These are phyloP conservation scores for Drosophila trapezifrons DNA, from an alignment of 1,140 invertebrate genomes.

Conservation along the genomic window DNA sequence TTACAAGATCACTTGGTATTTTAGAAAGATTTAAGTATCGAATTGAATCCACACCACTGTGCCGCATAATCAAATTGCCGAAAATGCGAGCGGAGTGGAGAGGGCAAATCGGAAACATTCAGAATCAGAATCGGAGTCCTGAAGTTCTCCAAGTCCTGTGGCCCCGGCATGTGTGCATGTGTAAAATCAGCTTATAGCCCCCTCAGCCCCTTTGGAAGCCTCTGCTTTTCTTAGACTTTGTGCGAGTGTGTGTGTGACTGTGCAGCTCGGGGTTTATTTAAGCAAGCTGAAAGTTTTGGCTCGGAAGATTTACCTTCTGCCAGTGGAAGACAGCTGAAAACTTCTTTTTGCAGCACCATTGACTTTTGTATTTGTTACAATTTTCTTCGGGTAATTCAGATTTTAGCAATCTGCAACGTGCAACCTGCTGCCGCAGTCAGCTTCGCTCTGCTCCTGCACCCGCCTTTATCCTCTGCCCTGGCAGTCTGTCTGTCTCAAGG, in stretches of 20 bases:
- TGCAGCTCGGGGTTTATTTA: constrained; percentile 67
- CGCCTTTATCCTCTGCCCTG: constrained; percentile 2
- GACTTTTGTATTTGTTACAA: constrained; percentile 83
- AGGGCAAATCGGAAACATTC: constrained; percentile 61
- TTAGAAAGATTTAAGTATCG: too few relatives aligned
- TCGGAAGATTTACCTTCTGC: constrained; percentile 78
- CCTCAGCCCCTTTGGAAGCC: constrained; percentile 5
- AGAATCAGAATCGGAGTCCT: constrained; percentile 53
- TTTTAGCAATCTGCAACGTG: constrained; percentile 54
- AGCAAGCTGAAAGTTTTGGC: constrained; percentile 80
- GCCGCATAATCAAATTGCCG: constrained; percentile 75
- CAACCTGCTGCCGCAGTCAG: constrained; percentile 48
- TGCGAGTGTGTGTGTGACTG: constrained; percentile 21
- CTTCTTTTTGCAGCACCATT: constrained; percentile 82
- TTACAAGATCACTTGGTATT: too few relatives aligned
- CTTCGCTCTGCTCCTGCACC: constrained; percentile 6
- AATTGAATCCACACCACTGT: constrained; percentile 39
- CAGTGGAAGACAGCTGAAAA: constrained; percentile 74
- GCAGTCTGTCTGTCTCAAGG: constrained; percentile 33
- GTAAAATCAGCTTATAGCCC: constrained; percentile 73
- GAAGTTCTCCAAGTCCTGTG: constrained; percentile 46
- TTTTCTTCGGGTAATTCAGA: constrained; percentile 64
- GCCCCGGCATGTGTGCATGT: constrained; percentile 65
- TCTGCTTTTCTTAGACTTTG: constrained; percentile 26
- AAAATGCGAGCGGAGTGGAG: constrained; percentile 55